These are phyloP conservation scores for Brachionus angularis DNA, from an alignment of 1,140 invertebrate species.

Conservation along the genomic window DNA sequence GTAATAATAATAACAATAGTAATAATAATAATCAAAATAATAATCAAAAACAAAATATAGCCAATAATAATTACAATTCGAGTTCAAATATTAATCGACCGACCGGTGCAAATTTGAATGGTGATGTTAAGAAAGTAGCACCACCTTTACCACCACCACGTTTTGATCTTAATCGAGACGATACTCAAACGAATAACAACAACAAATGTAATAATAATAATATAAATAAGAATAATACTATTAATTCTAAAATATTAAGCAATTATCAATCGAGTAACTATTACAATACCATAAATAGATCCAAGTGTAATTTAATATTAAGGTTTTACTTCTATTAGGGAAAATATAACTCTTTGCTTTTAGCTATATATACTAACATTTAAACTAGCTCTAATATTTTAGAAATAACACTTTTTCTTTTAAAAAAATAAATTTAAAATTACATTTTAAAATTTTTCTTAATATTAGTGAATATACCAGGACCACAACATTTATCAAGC, in stretches of 20 bases:
- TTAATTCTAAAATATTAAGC: background rate
- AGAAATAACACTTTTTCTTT: too few relatives aligned
- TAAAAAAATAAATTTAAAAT: background rate
- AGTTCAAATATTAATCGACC: background rate
- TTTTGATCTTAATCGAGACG: background rate
- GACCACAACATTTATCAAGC: too few relatives aligned
- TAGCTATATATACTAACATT: too few relatives aligned
- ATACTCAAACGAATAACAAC: background rate
- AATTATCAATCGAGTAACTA: conserved; percentile 30
- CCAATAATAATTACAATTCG: too few relatives aligned
- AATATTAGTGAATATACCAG: background rate
- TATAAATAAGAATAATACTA: conserved; percentile 2
- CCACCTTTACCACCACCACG: conserved; percentile 24
- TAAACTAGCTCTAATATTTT: too few relatives aligned
- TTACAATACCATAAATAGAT: too few relatives aligned
- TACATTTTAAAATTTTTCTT: background rate
- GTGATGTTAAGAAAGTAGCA: conserved; percentile 18
- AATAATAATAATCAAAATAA: background rate
- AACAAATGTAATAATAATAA: conserved; percentile 42
- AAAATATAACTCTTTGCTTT: too few relatives aligned
- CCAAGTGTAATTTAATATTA: too few relatives aligned
- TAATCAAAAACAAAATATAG: background rate
- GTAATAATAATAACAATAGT: too few relatives aligned
- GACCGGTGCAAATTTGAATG: too few relatives aligned
- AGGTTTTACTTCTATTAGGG: too few relatives aligned